Evolutionary conservation across 2,113 vertebrate genomes (phyloP).

Genomic region (Lutjanus erythropterus): DNA sequence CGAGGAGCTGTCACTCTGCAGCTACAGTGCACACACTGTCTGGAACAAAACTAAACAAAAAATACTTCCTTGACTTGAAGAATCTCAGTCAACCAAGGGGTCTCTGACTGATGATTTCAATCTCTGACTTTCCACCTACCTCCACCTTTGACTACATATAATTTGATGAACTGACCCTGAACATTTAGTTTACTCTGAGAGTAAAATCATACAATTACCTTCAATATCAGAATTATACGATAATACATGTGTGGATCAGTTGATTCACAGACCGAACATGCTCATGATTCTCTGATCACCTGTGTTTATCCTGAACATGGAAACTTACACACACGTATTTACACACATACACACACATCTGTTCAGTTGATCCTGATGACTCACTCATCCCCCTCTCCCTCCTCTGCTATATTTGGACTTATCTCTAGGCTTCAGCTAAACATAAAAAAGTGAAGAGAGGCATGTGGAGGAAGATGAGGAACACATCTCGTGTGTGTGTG

Average conservation of each 20-base stretch:
- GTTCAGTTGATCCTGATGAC: constrained; percentile 69
- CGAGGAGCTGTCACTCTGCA: no score
- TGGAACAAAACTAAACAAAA: no score
- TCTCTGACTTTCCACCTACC: no score
- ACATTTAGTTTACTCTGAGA: no score
- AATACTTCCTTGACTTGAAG: no score
- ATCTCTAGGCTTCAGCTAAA: constrained; percentile 73
- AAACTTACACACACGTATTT: constrained; percentile 40
- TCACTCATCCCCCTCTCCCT: constrained; percentile 65
- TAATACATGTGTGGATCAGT: not conserved
- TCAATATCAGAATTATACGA: no score
- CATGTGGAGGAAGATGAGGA: constrained; percentile 12
- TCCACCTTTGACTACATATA: no score
- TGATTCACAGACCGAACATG: not conserved
- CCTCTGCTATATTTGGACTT: constrained; percentile 78
- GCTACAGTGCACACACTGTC: no score
- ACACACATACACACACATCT: constrained; percentile 29
- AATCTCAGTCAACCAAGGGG: no score
- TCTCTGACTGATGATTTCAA: no score
- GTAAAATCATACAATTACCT: no score
- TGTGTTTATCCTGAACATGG: not conserved
- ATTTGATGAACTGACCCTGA: no score
- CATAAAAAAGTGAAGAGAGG: constrained; percentile 48
- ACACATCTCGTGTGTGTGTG: constrained; percentile 15
- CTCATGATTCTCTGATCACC: not conserved